Conservation (phyloP, 2,888 invertebrate species). For the Heliconius erato region DNA sequence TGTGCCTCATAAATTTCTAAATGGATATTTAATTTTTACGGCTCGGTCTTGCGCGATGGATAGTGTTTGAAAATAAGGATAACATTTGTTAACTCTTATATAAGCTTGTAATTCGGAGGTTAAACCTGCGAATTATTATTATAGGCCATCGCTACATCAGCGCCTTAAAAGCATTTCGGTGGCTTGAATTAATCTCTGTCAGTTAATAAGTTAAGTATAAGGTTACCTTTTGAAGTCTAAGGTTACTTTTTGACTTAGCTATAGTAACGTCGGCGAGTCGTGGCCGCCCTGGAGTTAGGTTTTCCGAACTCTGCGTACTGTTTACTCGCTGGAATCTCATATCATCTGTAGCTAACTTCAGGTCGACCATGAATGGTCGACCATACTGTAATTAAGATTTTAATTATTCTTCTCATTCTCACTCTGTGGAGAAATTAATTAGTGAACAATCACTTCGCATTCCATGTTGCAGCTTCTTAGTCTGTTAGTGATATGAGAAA, state of each 20-base stretch:
- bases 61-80: background rate
- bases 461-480: background rate
- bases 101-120: constrained; percentile 2
- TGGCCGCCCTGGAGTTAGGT: too few species aligned
- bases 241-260: background rate
- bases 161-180: constrained; percentile 11
- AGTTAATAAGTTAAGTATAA: constrained; percentile 1
- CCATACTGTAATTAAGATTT: background rate
- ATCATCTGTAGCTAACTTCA: too few species aligned
- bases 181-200: constrained; percentile 9
- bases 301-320: too few species aligned
- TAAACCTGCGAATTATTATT: background rate
- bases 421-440: background rate
- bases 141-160: background rate
- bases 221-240: background rate
- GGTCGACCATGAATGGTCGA: too few species aligned
- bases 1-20: background rate
- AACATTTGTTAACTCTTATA: background rate
- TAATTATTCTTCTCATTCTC: background rate
- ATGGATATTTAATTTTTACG: background rate
- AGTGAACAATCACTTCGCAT: background rate
- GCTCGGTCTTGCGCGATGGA: background rate
- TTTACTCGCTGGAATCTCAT: too few species aligned
- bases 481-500: too few species aligned
- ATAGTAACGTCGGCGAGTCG: too few species aligned